Evolutionary conservation across 2,797 vertebrate genomes (phyloP).

Genomic region (Xenops minutus): DNA sequence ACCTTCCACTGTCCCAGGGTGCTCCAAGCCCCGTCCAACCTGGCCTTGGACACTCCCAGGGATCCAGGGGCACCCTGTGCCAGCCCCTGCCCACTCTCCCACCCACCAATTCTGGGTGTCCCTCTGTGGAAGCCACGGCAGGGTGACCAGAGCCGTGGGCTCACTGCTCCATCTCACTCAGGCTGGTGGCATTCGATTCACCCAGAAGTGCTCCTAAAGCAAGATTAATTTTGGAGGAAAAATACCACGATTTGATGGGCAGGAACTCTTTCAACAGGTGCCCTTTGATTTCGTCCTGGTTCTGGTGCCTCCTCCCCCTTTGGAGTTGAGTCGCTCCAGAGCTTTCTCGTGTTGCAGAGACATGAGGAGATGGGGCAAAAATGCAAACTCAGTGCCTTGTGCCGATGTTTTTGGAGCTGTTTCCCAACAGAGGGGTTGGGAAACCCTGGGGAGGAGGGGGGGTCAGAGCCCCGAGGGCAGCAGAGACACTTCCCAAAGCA

Average conservation of each 20-base stretch:
- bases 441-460: neutral
- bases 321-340: neutral
- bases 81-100: too few species aligned
- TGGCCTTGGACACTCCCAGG: neutral
- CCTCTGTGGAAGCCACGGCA: neutral
- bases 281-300: rapidly evolving
- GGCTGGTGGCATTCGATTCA: neutral
- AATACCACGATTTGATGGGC: neutral
- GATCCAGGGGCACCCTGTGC: neutral
- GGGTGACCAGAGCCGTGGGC: too few species aligned
- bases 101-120: neutral
- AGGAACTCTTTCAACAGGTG: neutral
- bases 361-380: neutral
- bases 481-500: neutral
- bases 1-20: neutral
- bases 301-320: neutral
- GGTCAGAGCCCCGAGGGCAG: neutral
- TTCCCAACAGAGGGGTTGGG: neutral
- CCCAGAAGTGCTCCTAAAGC: too few species aligned
- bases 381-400: neutral
- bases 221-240: rapidly evolving
- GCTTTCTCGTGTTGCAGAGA: neutral
- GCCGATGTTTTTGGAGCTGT: neutral
- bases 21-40: neutral
- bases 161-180: rapidly evolving